Evolutionary conservation across 2,888 invertebrate genomes (phyloP).

Genomic region (Cerastis leucographa): DNA sequence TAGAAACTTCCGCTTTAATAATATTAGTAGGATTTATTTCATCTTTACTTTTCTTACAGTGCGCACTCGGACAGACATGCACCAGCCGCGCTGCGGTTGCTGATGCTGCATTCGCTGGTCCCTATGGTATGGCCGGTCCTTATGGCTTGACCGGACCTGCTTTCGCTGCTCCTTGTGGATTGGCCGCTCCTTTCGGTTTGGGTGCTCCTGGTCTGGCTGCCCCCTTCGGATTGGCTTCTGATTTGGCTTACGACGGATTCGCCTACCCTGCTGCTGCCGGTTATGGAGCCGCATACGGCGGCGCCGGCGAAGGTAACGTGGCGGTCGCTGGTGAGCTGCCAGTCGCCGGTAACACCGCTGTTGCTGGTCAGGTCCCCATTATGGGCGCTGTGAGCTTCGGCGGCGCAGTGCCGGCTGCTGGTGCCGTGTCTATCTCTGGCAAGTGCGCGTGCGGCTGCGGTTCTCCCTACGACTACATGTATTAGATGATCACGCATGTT

Average conservation of each 20-base stretch:
- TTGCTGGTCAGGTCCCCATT: conserved; percentile 22
- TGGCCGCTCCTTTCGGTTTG: not conserved
- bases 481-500: too few species aligned
- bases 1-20: too few species aligned
- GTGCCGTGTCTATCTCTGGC: not conserved
- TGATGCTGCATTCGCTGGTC: conserved; percentile 1
- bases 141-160: not conserved
- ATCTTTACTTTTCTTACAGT: not conserved
- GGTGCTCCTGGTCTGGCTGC: not conserved
- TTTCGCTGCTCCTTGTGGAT: not conserved
- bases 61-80: conserved; percentile 1
- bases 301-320: conserved; percentile 69
- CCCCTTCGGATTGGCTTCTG: conserved; percentile 3
- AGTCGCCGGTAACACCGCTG: conserved; percentile 54
- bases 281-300: conserved; percentile 40
- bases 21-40: too few species aligned
- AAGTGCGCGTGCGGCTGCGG: not conserved
- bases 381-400: conserved; percentile 49
- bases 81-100: not conserved
- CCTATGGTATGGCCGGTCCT: not conserved
- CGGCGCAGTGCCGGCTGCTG: not conserved
- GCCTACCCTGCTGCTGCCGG: not conserved
- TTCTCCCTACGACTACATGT: not conserved
- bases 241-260: conserved; percentile 19
- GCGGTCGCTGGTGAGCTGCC: conserved; percentile 62